Percentiles rank a stretch among this genome's conserved stretches.
Conservation (phyloP, 1,140 invertebrate genomes). For the Hirudo medicinalis region DNA sequence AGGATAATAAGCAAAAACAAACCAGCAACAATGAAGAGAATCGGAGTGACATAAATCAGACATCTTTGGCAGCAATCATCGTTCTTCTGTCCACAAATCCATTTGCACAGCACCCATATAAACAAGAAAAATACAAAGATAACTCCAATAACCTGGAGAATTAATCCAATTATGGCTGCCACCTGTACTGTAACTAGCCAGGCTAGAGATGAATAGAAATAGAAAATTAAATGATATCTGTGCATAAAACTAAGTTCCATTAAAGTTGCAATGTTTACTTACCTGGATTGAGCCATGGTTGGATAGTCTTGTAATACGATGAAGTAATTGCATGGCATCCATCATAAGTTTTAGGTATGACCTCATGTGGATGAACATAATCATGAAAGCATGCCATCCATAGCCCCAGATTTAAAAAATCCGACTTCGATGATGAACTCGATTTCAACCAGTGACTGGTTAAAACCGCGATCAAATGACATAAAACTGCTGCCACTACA, state of each 20-base stretch:
- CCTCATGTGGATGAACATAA: conserved; percentile 23
- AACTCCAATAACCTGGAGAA: conserved; percentile 20
- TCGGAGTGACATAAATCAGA: conserved; percentile 22
- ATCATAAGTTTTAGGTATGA: conserved; percentile 16
- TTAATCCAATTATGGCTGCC: conserved; percentile 20
- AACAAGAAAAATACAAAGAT: conserved; percentile 20
- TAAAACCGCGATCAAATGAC: conserved; percentile 21
- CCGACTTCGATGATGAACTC: conserved; percentile 4
- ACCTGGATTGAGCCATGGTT: conserved; percentile 22
- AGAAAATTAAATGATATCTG: neutral
- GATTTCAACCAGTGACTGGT: conserved; percentile 22
- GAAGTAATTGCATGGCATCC: conserved; percentile 20
- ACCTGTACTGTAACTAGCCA: conserved; percentile 22
- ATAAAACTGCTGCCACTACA: conserved; percentile 20
- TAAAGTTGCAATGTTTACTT: conserved; percentile 2
- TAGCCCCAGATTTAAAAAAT: conserved; percentile 23
- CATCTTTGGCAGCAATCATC: conserved; percentile 19
- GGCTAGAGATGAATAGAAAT: conserved; percentile 8
- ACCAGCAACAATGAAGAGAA: conserved; percentile 22
- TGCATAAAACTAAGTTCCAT: neutral
- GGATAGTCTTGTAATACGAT: conserved; percentile 15
- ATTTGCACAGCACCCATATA: conserved; percentile 22
- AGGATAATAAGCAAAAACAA: neutral
- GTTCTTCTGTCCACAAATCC: conserved; percentile 16
- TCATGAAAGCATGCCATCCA: conserved; percentile 21